Conservation (phyloP, 2,888 invertebrate genomes). For the Muschampia plurimacula region DNA sequence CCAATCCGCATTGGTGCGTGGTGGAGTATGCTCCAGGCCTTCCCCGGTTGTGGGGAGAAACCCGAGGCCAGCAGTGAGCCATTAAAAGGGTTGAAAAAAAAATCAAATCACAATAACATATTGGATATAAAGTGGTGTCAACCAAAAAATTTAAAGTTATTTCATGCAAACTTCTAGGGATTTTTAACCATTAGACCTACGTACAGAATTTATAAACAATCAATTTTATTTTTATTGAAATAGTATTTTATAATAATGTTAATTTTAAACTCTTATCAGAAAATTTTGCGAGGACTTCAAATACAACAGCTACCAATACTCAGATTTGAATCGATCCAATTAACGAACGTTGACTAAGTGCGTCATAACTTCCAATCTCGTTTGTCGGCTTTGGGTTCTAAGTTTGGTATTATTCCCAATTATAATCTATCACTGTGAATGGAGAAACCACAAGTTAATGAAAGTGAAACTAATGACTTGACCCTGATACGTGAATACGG, state of each 20-base stretch:
- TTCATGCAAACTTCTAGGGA: background rate
- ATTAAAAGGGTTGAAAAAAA: no score
- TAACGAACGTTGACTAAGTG: slow-evolving; percentile 5
- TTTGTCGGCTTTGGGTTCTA: background rate
- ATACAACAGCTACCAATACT: background rate
- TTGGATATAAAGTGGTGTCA: background rate
- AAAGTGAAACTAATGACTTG: slow-evolving; percentile 27
- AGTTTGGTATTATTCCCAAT: slow-evolving; percentile 18
- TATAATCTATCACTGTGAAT: background rate
- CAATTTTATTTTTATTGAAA: no score
- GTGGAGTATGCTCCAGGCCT: no score
- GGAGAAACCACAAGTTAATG: slow-evolving; percentile 4
- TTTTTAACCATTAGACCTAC: background rate
- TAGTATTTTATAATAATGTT: background rate
- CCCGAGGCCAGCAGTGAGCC: no score
- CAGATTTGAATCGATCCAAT: slow-evolving; percentile 15
- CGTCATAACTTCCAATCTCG: slow-evolving; percentile 15
- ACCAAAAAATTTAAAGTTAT: background rate
- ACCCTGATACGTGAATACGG: slow-evolving; percentile 2
- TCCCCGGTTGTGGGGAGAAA: no score
- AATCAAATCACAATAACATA: no score
- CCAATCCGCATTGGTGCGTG: no score
- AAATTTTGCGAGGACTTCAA: background rate
- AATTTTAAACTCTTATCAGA: background rate
- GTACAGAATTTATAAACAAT: background rate